phyloP scores from a whole-genome alignment of 2,113 vertebrate genomes.

The Lophura nycthemera region DNA sequence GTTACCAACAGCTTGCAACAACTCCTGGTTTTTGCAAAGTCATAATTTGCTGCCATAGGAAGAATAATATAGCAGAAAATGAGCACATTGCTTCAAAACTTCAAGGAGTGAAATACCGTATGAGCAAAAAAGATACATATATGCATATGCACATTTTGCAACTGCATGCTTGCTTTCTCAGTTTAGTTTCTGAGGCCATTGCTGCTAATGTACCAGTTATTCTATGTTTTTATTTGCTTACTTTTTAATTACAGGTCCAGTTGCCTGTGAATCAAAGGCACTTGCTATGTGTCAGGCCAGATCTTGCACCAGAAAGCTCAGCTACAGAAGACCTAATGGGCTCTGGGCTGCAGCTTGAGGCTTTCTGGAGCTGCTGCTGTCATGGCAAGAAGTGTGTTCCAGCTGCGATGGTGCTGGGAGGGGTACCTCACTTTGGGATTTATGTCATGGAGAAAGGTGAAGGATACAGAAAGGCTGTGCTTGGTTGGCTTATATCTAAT shows the following conservation, averaged over 20 bases:
- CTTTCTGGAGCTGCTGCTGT: not conserved
- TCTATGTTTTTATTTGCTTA: not conserved
- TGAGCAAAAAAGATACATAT: constrained; percentile 27
- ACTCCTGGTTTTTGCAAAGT: constrained; percentile 45
- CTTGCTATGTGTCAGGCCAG: not conserved
- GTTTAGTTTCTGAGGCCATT: not conserved
- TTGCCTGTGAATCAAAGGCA: not conserved
- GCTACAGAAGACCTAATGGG: not conserved
- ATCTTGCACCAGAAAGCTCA: not conserved
- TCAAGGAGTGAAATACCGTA: constrained; percentile 61
- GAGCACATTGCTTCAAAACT: constrained; percentile 56
- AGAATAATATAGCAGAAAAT: constrained; percentile 59
- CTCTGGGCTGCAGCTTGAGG: not conserved
- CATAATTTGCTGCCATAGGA: constrained; percentile 55
- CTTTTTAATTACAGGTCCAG: not conserved
- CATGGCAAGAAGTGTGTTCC: not conserved
- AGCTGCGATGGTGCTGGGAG: not conserved
- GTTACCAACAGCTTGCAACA: constrained; percentile 19
- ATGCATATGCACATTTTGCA: not conserved
- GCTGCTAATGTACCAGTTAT: not conserved
- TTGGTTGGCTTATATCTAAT: not conserved
- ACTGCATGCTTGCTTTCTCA: not conserved
- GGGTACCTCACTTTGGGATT: not conserved
- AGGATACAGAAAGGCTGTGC: not conserved
- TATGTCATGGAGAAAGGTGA: not conserved